These are phyloP conservation scores for Nysson spinosus DNA, from an alignment of 2,888 invertebrate species.

Conservation along the genomic window DNA sequence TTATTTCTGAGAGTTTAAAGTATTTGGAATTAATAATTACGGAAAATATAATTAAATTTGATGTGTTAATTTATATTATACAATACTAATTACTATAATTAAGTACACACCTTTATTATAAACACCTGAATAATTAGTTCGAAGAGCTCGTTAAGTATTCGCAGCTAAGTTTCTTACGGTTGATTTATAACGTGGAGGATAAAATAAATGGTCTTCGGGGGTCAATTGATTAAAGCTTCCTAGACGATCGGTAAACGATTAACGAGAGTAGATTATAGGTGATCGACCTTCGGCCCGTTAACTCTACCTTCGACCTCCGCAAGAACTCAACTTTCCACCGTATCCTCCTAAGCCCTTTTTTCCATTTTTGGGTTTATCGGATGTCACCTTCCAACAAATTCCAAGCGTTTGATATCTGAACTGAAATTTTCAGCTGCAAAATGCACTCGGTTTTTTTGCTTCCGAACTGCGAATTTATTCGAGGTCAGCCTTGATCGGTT, in stretches of 20 bases:
- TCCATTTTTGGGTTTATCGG: not conserved
- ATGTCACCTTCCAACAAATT: not conserved
- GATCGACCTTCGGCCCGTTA: slow-evolving; percentile 3
- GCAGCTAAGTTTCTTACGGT: not conserved
- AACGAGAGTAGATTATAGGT: slow-evolving; percentile 32
- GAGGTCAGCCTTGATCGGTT: no score
- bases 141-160: not conserved
- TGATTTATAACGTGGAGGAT: not conserved
- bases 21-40: no score
- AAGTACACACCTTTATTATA: no score
- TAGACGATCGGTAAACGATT: slow-evolving; percentile 29
- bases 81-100: no score
- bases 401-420: no score
- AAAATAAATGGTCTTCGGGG: slow-evolving; percentile 22
- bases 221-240: slow-evolving; percentile 19
- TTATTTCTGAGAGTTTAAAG: no score
- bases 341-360: not conserved
- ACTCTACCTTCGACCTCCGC: not conserved
- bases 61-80: no score
- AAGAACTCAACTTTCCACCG: slow-evolving; percentile 1
- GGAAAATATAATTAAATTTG: no score
- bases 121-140: not conserved
- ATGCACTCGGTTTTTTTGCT: no score
- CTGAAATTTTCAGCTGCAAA: no score
- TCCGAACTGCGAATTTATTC: no score